Base-by-base conservation (phyloP, 2,797 vertebrate species). In the Poecilia wingei region DNA sequence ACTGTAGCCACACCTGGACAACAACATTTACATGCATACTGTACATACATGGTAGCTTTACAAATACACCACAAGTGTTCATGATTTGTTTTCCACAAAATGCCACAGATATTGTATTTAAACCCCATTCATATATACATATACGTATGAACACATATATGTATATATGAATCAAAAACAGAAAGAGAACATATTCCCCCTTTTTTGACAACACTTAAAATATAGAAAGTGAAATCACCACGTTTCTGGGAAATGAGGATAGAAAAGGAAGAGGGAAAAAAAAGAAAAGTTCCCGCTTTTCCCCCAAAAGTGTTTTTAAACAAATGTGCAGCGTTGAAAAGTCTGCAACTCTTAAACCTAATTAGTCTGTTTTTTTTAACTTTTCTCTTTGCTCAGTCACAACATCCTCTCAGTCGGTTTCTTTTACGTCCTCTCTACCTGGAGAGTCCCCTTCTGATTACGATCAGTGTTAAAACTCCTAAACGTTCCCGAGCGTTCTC, bases 11-110 rank as follows among this genome's bases (percentile, higher is more conserved):
- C 97, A 95, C 96, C 93, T 96, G 96, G 96, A 98, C 96, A 93
- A 98, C 95, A 95, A 98, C 98, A 99, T 97, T 97, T 97, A 99
- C 97, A 99, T 99, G 98, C 98, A 99, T 98, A 93, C 93, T 94
- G 93, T 94, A 98, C 98, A 98, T 98, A 99, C 97, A 98, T 97
- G 96, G 96, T 97, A 97, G 90, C 87, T 94, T 98, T 98, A 99
- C 97, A 99, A 98, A 98, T 98, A 99, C 97, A 98, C 96, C 97
- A 96, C 97, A 96, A 96, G 97, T 97, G 96, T 95, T 97, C 96
- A 97, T 98, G 97, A 98, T 97, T 94, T 95, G 95, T 96, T 94
- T 97, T 96, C 96, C 97, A 98, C 97, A 95, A 95, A 95, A 98
- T 98, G 96, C 96, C 97, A 97, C 96, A 93, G 96, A 96, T 95